These are phyloP conservation scores for Melanocharis versteri DNA, from an alignment of 2,113 vertebrate species.

Conservation along the genomic window DNA sequence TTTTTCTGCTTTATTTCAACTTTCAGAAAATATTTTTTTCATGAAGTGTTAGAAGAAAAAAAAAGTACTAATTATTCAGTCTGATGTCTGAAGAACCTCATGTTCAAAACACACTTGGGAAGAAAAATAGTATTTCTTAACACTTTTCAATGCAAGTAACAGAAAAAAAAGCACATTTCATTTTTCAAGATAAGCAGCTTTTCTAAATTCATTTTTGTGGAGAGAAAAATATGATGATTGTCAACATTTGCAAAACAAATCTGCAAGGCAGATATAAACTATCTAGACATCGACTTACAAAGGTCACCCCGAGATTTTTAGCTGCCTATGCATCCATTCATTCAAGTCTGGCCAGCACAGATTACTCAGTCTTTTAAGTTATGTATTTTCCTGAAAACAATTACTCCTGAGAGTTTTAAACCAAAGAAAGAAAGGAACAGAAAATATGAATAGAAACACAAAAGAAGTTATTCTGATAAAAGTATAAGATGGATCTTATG, in stretches of 20 bases:
- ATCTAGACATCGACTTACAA: not conserved
- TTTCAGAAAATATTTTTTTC: not conserved
- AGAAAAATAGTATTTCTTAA: not conserved
- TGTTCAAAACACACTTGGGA: not conserved
- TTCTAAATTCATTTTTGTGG: not conserved
- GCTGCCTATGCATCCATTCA: not conserved
- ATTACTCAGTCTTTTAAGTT: not conserved
- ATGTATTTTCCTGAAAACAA: slow-evolving; percentile 3
- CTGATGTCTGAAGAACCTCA: not conserved
- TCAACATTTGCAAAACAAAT: not conserved
- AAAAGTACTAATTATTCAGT: not conserved
- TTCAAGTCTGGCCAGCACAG: not conserved
- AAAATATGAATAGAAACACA: not conserved
- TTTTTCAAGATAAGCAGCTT: not conserved
- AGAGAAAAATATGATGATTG: not conserved
- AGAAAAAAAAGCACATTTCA: not conserved
- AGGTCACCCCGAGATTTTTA: slow-evolving; percentile 23
- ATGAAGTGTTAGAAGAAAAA: not conserved
- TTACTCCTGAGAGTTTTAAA: not conserved
- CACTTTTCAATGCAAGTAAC: not conserved
- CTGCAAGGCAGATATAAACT: not conserved
- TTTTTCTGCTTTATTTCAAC: not conserved
- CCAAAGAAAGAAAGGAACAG: not conserved
- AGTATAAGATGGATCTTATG: not conserved
- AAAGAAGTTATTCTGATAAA: not conserved